A percentile compares a stretch with the other conserved stretches of the same genome.
phyloP scores from a whole-genome alignment of 2,797 vertebrate genomes.

The Amphiprion clarkii region DNA sequence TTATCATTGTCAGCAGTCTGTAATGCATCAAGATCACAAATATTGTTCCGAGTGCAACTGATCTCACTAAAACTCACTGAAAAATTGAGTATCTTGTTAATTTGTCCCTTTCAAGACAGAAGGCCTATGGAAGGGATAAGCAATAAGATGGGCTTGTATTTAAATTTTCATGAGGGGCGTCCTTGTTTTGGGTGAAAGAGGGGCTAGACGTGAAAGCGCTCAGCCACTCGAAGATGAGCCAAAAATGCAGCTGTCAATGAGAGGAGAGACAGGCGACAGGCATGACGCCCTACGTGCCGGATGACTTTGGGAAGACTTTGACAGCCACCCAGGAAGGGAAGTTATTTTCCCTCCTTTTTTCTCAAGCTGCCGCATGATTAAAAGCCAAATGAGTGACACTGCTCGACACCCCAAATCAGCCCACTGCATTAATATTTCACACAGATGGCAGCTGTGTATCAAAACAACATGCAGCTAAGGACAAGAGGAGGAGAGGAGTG shows the following conservation, averaged over 20 bases:
- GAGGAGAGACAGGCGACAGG: constrained; percentile 77
- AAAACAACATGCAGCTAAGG: constrained; percentile 86
- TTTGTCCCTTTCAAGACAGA: constrained; percentile 38
- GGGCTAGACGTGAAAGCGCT: constrained; percentile 69
- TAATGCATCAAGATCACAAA: constrained; percentile 42
- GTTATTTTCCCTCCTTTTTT: constrained; percentile 81
- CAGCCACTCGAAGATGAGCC: constrained; percentile 76
- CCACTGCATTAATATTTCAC: constrained; percentile 89
- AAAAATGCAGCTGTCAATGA: constrained; percentile 87
- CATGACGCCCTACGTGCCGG: constrained; percentile 77
- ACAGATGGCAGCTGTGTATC: constrained; percentile 88
- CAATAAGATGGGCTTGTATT: constrained; percentile 70
- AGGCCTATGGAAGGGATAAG: constrained; percentile 36
- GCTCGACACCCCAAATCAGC: constrained; percentile 88
- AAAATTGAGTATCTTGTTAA: constrained; percentile 53
- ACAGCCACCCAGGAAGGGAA: constrained; percentile 83
- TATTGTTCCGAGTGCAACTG: constrained; percentile 34
- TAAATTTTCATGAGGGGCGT: constrained; percentile 81
- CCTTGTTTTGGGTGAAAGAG: constrained; percentile 78
- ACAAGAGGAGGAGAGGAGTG: constrained; percentile 80
- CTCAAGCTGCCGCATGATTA: constrained; percentile 87
- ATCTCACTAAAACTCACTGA: constrained; percentile 30
- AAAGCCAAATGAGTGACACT: constrained; percentile 89
- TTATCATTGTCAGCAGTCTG: constrained; percentile 31
- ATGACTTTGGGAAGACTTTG: constrained; percentile 89